Conservation (phyloP, 2,888 invertebrate species). For the Parasteatoda lunata region DNA sequence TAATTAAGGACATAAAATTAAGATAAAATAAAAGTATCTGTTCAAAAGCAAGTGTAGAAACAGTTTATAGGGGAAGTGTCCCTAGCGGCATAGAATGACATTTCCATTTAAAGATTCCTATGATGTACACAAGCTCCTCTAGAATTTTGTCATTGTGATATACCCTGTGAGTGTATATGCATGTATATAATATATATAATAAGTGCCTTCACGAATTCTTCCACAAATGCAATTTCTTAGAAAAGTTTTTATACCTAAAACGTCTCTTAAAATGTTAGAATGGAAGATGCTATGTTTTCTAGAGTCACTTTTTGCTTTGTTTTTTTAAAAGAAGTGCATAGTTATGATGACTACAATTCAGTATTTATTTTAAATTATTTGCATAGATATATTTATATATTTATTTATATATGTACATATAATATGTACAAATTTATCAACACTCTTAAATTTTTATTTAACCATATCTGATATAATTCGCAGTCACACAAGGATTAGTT, state of each 20-base stretch:
- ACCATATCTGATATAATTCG: conserved; percentile 26
- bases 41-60: too few species aligned
- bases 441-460: conserved; percentile 34
- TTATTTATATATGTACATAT: conserved; percentile 63
- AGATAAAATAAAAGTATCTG: too few species aligned
- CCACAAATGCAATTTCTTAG: conserved; percentile 5
- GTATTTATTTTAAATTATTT: background rate
- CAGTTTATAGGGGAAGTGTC: too few species aligned
- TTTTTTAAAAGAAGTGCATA: conserved; percentile 61
- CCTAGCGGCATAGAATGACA: too few species aligned
- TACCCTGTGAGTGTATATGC: too few species aligned
- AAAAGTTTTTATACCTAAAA: conserved; percentile 21
- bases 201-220: background rate
- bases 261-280: conserved; percentile 25
- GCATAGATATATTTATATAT: conserved; percentile 32
- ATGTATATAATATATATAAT: too few species aligned
- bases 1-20: too few species aligned
- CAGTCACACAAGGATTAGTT: conserved; percentile 16
- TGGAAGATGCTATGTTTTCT: conserved; percentile 34
- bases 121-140: too few species aligned
- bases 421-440: conserved; percentile 62
- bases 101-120: too few species aligned
- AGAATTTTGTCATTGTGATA: too few species aligned
- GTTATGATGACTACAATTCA: conserved; percentile 21
- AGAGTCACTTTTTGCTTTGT: conserved; percentile 22